These are phyloP conservation scores for Lophura nycthemera DNA, from an alignment of 2,113 vertebrate genomes.

Conservation along the genomic window DNA sequence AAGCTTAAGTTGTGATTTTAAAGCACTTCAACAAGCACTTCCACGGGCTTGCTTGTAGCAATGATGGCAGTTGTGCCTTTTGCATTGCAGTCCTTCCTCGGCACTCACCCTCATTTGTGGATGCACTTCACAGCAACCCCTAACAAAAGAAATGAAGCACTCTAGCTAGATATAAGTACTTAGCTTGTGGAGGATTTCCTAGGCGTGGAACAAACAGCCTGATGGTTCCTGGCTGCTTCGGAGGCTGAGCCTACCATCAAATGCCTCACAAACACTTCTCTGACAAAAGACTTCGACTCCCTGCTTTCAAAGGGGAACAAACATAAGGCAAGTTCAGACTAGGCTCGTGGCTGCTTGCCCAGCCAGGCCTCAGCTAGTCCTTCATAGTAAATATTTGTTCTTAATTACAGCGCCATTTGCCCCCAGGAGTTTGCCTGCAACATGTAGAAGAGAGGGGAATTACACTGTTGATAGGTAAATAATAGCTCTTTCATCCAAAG, in stretches of 20 bases:
- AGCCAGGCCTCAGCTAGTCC: slow-evolving; percentile 66
- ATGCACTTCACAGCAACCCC: background rate
- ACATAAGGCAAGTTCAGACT: slow-evolving; percentile 71
- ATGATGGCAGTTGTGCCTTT: background rate
- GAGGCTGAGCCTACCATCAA: slow-evolving; percentile 42
- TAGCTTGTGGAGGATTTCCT: slow-evolving; percentile 32
- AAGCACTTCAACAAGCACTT: background rate
- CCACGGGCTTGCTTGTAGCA: background rate
- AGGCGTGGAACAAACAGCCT: slow-evolving; percentile 19
- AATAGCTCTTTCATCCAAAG: slow-evolving; percentile 67
- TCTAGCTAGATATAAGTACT: background rate
- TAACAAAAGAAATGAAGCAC: background rate
- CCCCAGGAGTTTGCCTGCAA: slow-evolving; percentile 48
- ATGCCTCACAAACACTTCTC: slow-evolving; percentile 44
- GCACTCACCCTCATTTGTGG: background rate
- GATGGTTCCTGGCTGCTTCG: background rate
- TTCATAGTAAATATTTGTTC: slow-evolving; percentile 74
- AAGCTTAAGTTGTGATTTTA: slow-evolving; percentile 12
- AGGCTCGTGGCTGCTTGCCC: slow-evolving; percentile 66
- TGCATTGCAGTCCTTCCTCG: rapidly evolving
- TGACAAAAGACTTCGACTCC: slow-evolving; percentile 60
- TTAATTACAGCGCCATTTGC: slow-evolving; percentile 68
- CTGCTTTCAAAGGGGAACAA: slow-evolving; percentile 63
- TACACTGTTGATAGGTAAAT: slow-evolving; percentile 71
- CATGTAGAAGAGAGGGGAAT: slow-evolving; percentile 66